phyloP scores from a whole-genome alignment of 1,140 invertebrate species.

The Drosophila gunungcola region DNA sequence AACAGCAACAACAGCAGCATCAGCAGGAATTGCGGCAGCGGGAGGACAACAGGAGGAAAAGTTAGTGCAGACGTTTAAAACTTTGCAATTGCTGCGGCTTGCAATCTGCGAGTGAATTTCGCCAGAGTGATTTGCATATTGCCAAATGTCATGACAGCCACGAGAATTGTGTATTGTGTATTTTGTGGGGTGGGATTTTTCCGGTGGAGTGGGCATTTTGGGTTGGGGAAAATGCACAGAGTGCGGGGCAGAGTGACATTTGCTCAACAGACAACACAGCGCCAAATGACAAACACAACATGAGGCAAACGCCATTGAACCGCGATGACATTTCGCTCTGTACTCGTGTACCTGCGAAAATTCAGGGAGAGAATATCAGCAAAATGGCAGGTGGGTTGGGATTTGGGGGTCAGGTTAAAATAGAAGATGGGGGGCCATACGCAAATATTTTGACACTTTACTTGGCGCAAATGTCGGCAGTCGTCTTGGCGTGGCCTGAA shows the following conservation, averaged over 20 bases:
- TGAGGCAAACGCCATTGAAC: slow-evolving; percentile 66
- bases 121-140: slow-evolving; percentile 68
- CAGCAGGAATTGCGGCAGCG: background rate
- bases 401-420: slow-evolving; percentile 8
- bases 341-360: slow-evolving; percentile 27
- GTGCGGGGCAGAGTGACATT: slow-evolving; percentile 52
- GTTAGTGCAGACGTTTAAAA: slow-evolving; percentile 64
- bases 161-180: slow-evolving; percentile 37
- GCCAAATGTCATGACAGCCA: slow-evolving; percentile 64
- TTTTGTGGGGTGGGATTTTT: slow-evolving; percentile 10
- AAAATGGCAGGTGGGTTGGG: background rate
- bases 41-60: slow-evolving; percentile 27
- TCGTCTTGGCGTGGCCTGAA: slow-evolving; percentile 56
- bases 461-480: slow-evolving; percentile 54
- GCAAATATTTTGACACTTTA: slow-evolving; percentile 81
- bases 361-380: slow-evolving; percentile 4
- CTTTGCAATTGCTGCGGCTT: slow-evolving; percentile 46
- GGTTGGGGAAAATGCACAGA: slow-evolving; percentile 25
- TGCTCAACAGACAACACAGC: slow-evolving; percentile 59
- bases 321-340: slow-evolving; percentile 71
- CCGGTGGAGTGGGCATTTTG: background rate
- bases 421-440: slow-evolving; percentile 36
- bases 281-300: slow-evolving; percentile 70
- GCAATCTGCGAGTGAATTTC: slow-evolving; percentile 31
- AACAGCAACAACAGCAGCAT: slow-evolving; percentile 1